phyloP scores from a whole-genome alignment of 2,888 invertebrate species.

The Tridacna gigas region DNA sequence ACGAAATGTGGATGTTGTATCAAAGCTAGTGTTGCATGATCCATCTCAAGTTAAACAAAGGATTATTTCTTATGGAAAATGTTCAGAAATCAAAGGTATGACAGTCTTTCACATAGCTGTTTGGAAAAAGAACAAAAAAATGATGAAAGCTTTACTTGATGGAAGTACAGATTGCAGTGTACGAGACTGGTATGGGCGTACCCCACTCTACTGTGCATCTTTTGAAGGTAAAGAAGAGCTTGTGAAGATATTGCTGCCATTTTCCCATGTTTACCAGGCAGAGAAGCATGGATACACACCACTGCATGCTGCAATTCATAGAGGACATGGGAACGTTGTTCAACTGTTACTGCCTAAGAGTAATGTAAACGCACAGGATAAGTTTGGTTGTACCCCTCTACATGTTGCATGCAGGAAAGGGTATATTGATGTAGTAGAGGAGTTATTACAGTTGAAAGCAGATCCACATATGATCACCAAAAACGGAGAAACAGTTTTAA shows the following conservation, averaged over 20 bases:
- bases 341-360: background rate
- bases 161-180: slow-evolving; percentile 38
- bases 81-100: slow-evolving; percentile 42
- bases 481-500: slow-evolving; percentile 33
- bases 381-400: slow-evolving; percentile 49
- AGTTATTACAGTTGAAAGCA: slow-evolving; percentile 12
- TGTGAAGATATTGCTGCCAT: slow-evolving; percentile 13
- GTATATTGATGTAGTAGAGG: background rate
- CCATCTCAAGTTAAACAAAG: slow-evolving; percentile 19
- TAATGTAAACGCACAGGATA: slow-evolving; percentile 46
- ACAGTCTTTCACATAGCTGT: slow-evolving; percentile 49
- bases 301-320: slow-evolving; percentile 40
- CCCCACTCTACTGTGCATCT: slow-evolving; percentile 41
- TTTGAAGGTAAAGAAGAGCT: background rate
- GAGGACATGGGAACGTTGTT: slow-evolving; percentile 7
- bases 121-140: slow-evolving; percentile 33
- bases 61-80: slow-evolving; percentile 40
- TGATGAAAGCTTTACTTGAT: slow-evolving; percentile 32
- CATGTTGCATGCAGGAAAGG: slow-evolving; percentile 43
- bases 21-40: slow-evolving; percentile 21
- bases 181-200: slow-evolving; percentile 45
- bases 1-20: slow-evolving; percentile 29
- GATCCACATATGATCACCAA: slow-evolving; percentile 46
- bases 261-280: slow-evolving; percentile 20
- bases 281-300: slow-evolving; percentile 49